Percentiles rank a stretch among this genome's conserved stretches.
Conservation (phyloP, 2,797 vertebrate genomes). For the Synaphobranchus kaupii region DNA sequence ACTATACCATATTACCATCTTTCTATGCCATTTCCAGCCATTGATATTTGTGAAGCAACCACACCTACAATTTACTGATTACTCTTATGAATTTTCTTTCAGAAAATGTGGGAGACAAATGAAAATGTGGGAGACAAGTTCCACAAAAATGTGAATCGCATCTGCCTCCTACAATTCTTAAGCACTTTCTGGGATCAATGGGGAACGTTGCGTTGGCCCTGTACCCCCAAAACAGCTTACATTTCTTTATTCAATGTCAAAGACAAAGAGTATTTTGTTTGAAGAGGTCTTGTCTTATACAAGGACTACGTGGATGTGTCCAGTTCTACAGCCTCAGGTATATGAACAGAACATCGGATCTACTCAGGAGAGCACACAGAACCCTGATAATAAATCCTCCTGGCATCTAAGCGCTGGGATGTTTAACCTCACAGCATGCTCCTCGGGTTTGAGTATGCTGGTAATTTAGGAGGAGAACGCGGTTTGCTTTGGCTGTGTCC, state of each 20-base stretch:
- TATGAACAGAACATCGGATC: neutral
- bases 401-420: slow-evolving; percentile 1
- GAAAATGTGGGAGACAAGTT: no score
- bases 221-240: neutral
- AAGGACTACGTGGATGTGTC: neutral
- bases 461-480: slow-evolving; percentile 21
- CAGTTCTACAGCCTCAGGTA: neutral
- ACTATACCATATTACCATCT: no score
- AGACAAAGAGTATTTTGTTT: neutral
- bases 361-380: neutral
- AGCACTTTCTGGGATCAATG: neutral
- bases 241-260: neutral
- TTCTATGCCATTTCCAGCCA: no score
- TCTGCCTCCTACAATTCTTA: neutral
- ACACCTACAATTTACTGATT: no score
- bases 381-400: neutral
- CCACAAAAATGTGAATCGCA: no score
- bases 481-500: slow-evolving; percentile 37
- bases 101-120: no score
- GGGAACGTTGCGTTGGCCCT: neutral
- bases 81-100: no score
- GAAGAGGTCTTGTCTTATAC: neutral
- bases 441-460: slow-evolving; percentile 5
- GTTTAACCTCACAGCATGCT: neutral
- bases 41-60: no score